A percentile compares a stretch with the other conserved stretches of the same genome.
Conservation (phyloP, 2,797 vertebrate genomes). For the Tragelaphus eurycerus region DNA sequence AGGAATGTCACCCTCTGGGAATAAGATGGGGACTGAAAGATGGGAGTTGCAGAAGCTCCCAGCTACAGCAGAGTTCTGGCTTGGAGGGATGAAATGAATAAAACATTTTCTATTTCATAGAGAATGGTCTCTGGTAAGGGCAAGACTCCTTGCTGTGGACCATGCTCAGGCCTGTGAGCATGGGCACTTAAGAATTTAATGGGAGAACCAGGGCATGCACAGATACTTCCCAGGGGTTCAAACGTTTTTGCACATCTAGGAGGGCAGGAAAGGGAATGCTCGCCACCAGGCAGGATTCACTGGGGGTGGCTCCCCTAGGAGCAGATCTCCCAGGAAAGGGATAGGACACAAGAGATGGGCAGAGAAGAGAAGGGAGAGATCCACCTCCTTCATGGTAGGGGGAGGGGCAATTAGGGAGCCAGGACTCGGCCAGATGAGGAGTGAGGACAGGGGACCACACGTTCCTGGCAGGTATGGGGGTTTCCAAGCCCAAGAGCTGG, state of each 20-base stretch:
- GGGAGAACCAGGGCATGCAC: not conserved
- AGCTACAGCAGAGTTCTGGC: not conserved
- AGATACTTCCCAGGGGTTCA: not conserved
- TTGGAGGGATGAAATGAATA: not conserved
- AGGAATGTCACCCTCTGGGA: not conserved
- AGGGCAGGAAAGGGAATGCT: not conserved
- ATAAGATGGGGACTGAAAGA: not conserved
- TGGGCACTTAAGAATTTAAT: not conserved
- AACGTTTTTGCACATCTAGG: rapidly evolving
- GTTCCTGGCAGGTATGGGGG: not conserved
- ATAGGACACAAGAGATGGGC: not conserved
- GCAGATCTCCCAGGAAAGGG: not conserved
- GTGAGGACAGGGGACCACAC: not conserved
- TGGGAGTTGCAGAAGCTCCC: not conserved
- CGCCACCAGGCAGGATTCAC: not conserved
- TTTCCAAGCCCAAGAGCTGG: not conserved
- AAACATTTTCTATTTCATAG: not conserved
- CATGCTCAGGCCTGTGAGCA: not conserved
- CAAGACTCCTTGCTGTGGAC: not conserved
- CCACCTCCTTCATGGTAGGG: not conserved
- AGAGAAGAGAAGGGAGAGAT: not conserved
- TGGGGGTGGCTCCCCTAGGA: not conserved
- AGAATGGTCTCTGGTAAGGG: not conserved
- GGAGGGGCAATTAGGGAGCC: not conserved
- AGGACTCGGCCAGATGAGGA: not conserved